Conservation (phyloP, 92 coral and sea anemone genomes). For the Anthopleura xanthogrammica region DNA sequence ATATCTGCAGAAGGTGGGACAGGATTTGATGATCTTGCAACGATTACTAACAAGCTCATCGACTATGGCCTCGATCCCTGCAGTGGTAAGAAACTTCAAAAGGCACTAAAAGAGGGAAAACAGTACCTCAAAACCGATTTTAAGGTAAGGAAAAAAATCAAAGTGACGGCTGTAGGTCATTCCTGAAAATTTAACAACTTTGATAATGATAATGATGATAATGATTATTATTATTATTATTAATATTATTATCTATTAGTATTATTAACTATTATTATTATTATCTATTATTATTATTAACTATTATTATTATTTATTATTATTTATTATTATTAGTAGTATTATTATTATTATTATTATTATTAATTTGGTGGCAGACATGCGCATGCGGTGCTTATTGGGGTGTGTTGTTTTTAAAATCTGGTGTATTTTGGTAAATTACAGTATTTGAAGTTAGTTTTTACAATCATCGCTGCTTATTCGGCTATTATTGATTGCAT, state of each 20-base stretch:
- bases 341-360: no score
- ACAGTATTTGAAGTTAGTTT: not conserved
- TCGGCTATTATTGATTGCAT: not conserved
- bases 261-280: not conserved
- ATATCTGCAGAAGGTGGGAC: conserved; percentile 30
- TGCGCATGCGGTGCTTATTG: no score
- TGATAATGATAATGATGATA: no score
- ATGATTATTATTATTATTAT: no score
- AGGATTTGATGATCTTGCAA: conserved; percentile 37
- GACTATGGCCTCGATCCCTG: conserved; percentile 30
- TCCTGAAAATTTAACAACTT: no score
- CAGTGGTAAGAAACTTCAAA: conserved; percentile 19
- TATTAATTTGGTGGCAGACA: no score
- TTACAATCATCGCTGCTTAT: not conserved
- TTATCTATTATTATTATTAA: no score
- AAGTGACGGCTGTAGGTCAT: no score
- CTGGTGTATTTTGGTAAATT: not conserved
- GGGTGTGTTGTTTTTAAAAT: not conserved
- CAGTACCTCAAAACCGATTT: not conserved
- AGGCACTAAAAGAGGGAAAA: not conserved
- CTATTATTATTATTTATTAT: no score
- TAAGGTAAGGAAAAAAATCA: not conserved
- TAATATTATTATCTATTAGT: no score
- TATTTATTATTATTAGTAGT: no score
- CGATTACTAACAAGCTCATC: conserved; percentile 18